These are phyloP conservation scores for Sternarchorhynchus goeldii DNA, from an alignment of 2,797 vertebrate genomes.

Conservation along the genomic window DNA sequence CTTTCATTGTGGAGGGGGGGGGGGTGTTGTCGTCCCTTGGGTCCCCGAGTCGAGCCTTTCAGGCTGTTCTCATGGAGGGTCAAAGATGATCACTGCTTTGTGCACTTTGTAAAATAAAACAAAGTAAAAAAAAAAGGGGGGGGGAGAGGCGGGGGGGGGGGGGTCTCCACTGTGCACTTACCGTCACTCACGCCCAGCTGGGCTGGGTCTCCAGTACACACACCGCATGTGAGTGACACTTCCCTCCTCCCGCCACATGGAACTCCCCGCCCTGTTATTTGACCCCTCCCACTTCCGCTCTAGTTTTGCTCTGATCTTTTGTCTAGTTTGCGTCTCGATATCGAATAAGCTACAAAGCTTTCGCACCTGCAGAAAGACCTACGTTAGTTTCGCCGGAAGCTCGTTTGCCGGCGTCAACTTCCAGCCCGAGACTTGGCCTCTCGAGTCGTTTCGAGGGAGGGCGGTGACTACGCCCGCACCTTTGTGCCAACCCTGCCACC, in stretches of 20 bases:
- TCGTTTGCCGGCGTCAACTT: neutral
- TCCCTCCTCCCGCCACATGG: slow-evolving; percentile 46
- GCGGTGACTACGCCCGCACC: slow-evolving; percentile 28
- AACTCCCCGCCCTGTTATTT: slow-evolving; percentile 41
- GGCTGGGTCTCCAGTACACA: slow-evolving; percentile 78
- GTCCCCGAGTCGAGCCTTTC: slow-evolving; percentile 25
- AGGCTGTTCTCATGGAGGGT: slow-evolving; percentile 46
- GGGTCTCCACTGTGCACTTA: slow-evolving; percentile 64
- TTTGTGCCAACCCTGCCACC: slow-evolving; percentile 17
- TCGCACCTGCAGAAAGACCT: slow-evolving; percentile 43
- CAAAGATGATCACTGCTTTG: slow-evolving; percentile 31
- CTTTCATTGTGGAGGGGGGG: slow-evolving; percentile 16
- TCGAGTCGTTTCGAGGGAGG: slow-evolving; percentile 2
- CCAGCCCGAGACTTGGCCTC: neutral
- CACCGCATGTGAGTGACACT: slow-evolving; percentile 50
- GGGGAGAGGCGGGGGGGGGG: slow-evolving; percentile 19
- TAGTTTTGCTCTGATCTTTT: slow-evolving; percentile 30
- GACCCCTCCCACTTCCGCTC: too few relatives aligned
- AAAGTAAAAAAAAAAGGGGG: neutral
- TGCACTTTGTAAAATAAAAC: slow-evolving; percentile 61
- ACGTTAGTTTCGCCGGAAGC: slow-evolving; percentile 14
- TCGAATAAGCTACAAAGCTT: slow-evolving; percentile 70
- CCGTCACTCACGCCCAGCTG: slow-evolving; percentile 61
- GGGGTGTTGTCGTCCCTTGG: slow-evolving; percentile 14
- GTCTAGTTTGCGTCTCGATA: slow-evolving; percentile 26